phyloP scores from a whole-genome alignment of 2,113 vertebrate species.

The Loxodonta africana region DNA sequence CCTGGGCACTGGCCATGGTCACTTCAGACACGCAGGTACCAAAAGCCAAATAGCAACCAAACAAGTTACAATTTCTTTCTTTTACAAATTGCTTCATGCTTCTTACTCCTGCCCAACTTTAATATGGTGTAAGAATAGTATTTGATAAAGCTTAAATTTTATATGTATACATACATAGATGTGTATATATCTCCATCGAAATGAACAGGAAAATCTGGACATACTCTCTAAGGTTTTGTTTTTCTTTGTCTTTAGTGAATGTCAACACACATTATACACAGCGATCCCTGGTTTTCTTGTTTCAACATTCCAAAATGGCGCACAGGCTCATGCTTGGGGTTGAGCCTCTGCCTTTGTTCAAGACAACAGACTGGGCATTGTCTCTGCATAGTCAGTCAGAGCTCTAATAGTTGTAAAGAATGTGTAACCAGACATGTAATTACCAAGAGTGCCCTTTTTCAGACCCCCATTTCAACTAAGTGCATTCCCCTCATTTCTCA shows the following conservation, averaged over 20 bases:
- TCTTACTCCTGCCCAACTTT: not conserved
- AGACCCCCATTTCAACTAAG: slow-evolving; percentile 49
- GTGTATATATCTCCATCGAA: not conserved
- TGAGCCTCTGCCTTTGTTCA: slow-evolving; percentile 51
- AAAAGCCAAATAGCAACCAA: not conserved
- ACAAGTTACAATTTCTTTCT: not conserved
- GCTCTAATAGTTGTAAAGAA: slow-evolving; percentile 55
- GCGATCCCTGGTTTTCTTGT: not conserved
- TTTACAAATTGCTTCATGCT: not conserved
- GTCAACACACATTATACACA: not conserved
- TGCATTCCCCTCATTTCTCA: slow-evolving; percentile 49
- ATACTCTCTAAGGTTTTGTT: not conserved
- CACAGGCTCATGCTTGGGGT: not conserved
- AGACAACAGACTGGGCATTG: slow-evolving; percentile 65
- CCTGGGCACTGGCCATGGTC: not conserved
- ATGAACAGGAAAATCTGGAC: not conserved
- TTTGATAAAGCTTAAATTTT: not conserved
- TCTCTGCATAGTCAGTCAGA: slow-evolving; percentile 57
- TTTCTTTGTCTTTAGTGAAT: not conserved
- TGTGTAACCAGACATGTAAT: slow-evolving; percentile 68
- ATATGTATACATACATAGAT: not conserved
- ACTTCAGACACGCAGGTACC: not conserved
- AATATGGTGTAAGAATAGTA: not conserved
- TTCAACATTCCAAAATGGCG: slow-evolving; percentile 29
- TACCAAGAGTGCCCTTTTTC: slow-evolving; percentile 43